Conservation (phyloP, 1,140 invertebrate genomes). For the Drosophila pectinifera region DNA sequence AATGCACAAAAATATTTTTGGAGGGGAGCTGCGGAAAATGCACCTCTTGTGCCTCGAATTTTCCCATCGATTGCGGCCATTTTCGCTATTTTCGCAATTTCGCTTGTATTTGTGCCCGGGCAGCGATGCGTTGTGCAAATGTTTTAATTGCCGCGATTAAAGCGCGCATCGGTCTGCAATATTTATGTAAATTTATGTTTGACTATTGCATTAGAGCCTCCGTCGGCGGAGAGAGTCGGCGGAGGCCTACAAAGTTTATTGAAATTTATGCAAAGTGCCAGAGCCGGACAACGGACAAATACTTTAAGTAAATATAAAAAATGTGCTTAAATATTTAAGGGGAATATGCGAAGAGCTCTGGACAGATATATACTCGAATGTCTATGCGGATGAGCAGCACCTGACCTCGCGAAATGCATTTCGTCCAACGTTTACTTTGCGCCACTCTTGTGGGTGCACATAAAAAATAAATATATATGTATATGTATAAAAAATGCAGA, state of each 20-base stretch:
- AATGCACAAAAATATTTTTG: conserved; percentile 57
- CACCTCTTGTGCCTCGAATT: conserved; percentile 18
- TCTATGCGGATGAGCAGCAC: conserved; percentile 5
- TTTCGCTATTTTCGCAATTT: conserved; percentile 49
- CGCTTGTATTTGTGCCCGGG: conserved; percentile 42
- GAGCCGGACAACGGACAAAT: conserved; percentile 23
- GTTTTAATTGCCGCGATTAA: conserved; percentile 68
- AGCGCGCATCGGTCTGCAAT: conserved; percentile 38
- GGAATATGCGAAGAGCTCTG: conserved; percentile 26
- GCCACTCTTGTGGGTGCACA: conserved; percentile 13
- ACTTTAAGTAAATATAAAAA: conserved; percentile 42
- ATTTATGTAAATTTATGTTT: conserved; percentile 61
- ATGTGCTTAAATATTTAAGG: conserved; percentile 46
- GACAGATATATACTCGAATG: not conserved
- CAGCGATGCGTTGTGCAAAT: conserved; percentile 51
- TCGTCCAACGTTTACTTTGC: conserved; percentile 34
- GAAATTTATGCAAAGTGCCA: conserved; percentile 52
- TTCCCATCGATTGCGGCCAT: conserved; percentile 40
- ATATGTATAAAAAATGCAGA: conserved; percentile 16
- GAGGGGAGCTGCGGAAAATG: conserved; percentile 19
- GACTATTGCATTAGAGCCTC: conserved; percentile 54
- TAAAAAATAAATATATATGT: too few species aligned
- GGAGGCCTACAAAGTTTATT: conserved; percentile 28
- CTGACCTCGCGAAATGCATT: conserved; percentile 29
- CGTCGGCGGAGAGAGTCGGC: not conserved